Evolutionary conservation across 2,888 invertebrate species (phyloP), one percentile per base, ranked within the genome.

Genomic region (Euspilapteryx auroguttella): DNA sequence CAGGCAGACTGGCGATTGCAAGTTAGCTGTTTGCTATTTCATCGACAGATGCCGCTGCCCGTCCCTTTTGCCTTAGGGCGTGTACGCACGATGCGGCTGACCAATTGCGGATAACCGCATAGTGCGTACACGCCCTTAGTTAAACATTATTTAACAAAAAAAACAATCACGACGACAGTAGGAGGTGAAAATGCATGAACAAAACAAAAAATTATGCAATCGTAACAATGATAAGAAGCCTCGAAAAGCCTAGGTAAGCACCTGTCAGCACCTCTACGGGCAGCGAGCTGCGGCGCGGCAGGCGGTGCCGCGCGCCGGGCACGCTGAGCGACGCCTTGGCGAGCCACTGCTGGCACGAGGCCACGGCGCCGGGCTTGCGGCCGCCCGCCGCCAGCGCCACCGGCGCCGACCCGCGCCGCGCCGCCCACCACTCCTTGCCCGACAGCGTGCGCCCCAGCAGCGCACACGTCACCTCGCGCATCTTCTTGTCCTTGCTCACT

Each of bases 181-280:
- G n/a, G n/a, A n/a, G n/a, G n/a, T n/a, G n/a, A n/a, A n/a, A n/a
- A n/a, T n/a, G n/a, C n/a, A n/a, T n/a, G n/a, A n/a, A n/a, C n/a
- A n/a, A n/a, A n/a, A n/a, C n/a, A n/a, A n/a, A n/a, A n/a, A n/a
- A n/a, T n/a, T n/a, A n/a, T n/a, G n/a, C n/a, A n/a, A n/a, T n/a
- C n/a, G n/a, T n/a, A n/a, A n/a, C n/a, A n/a, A n/a, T n/a, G n/a
- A n/a, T 17, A 17, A 17, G 17, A 17, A 17, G 17, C 17, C 5
- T 5, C 8, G 8, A 8, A 17, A 5, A 17, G 17, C 17, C 6
- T 12, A 13, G 4, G 11, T 24, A 4, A 49, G 53, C 57, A 62
- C 62, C 59, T 57, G 62, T 54, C 45, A 65, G 63, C 55, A 69
- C 71, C 65, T 73, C 69, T 45, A 54, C 61, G 35, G 71, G 71